These are phyloP conservation scores for Rhegmatorhina hoffmannsi DNA, from an alignment of 2,113 vertebrate species.

Conservation along the genomic window DNA sequence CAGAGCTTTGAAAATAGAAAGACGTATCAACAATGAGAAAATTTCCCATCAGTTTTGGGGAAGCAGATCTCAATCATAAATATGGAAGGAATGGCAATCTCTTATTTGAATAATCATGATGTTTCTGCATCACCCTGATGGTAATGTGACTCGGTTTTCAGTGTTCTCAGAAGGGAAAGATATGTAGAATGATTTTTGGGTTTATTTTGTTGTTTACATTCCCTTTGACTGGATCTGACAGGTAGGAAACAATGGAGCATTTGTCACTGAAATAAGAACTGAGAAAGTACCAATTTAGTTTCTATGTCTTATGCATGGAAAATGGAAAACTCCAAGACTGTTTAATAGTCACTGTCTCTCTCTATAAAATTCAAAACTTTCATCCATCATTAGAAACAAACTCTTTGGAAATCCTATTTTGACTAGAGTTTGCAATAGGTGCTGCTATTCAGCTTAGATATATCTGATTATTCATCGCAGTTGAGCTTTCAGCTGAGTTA, in stretches of 20 bases:
- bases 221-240: not conserved
- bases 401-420: conserved; percentile 21
- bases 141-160: not conserved
- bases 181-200: not conserved
- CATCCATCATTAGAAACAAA: conserved; percentile 18
- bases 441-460: not conserved
- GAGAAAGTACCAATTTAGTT: not conserved
- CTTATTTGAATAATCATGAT: not conserved
- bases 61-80: not conserved
- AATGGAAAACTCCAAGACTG: not conserved
- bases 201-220: not conserved
- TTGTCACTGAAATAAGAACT: not conserved
- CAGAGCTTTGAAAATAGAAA: conserved; percentile 11
- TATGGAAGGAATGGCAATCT: not conserved
- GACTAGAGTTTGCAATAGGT: not conserved
- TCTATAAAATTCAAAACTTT: not conserved
- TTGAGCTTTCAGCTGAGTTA: conserved; percentile 16
- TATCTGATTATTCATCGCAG: conserved; percentile 19
- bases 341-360: not conserved
- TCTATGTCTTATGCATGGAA: not conserved
- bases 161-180: not conserved
- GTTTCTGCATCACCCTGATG: not conserved
- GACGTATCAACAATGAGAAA: not conserved
- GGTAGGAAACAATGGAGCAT: not conserved
- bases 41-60: not conserved